These are phyloP conservation scores for Merops nubicus DNA, from an alignment of 2,113 vertebrate genomes.

Conservation along the genomic window DNA sequence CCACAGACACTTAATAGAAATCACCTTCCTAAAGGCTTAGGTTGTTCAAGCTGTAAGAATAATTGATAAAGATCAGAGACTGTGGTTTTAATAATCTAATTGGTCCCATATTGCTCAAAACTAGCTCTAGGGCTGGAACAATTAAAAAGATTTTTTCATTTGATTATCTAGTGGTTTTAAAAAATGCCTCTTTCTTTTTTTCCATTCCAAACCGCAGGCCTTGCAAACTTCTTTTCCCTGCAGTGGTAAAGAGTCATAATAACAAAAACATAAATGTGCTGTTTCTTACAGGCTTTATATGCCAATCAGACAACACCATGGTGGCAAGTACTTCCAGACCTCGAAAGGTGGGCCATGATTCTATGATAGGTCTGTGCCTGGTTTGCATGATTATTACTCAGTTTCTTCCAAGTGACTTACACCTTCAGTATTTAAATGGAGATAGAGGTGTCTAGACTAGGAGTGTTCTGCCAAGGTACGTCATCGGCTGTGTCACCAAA, in stretches of 20 bases:
- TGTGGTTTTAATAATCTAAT: slow-evolving; percentile 40
- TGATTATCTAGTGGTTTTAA: slow-evolving; percentile 43
- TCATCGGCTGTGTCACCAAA: background rate
- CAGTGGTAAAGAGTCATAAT: background rate
- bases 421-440: background rate
- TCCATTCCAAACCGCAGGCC: slow-evolving; percentile 28
- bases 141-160: slow-evolving; percentile 21
- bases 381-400: background rate
- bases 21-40: slow-evolving; percentile 11
- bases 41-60: background rate
- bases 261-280: background rate
- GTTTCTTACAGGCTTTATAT: background rate
- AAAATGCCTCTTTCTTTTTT: background rate
- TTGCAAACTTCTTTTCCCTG: background rate
- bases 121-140: slow-evolving; percentile 15
- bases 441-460: slow-evolving; percentile 44
- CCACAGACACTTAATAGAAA: slow-evolving; percentile 14
- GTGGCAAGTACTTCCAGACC: background rate
- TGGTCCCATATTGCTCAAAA: slow-evolving; percentile 17
- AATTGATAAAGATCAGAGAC: slow-evolving; percentile 46
- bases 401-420: background rate
- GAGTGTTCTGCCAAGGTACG: background rate
- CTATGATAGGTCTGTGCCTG: background rate
- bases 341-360: background rate
- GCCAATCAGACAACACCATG: background rate